phyloP scores from a whole-genome alignment of 1,140 invertebrate species.

The Zaprionus tsacasi region DNA sequence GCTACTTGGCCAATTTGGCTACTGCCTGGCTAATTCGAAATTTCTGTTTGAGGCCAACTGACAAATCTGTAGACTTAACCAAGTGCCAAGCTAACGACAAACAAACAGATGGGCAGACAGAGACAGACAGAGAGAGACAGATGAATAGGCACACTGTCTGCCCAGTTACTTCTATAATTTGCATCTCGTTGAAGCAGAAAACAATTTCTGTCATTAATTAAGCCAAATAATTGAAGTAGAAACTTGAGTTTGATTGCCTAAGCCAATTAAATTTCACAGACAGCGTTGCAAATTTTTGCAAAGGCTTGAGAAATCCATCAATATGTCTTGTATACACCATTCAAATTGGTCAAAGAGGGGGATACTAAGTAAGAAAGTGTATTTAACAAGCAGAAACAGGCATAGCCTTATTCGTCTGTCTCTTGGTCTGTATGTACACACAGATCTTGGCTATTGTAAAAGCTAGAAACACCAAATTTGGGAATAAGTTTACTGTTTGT shows the following conservation, averaged over 20 bases:
- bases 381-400: no score
- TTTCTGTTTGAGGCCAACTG: constrained; percentile 33
- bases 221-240: constrained; percentile 16
- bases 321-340: not conserved
- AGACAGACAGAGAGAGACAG: not conserved
- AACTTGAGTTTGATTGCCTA: constrained; percentile 12
- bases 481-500: no score
- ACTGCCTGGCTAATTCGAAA: constrained; percentile 35
- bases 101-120: not conserved
- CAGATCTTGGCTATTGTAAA: no score
- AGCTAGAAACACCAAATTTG: no score
- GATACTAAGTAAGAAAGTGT: no score
- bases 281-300: not conserved
- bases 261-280: constrained; percentile 6
- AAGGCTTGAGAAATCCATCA: not conserved
- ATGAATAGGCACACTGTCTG: not conserved
- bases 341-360: no score
- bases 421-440: no score
- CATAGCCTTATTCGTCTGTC: no score
- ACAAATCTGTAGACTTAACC: constrained; percentile 35
- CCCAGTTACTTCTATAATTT: constrained; percentile 33
- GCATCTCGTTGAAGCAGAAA: constrained; percentile 4
- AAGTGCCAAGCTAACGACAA: constrained; percentile 29
- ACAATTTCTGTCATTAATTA: constrained; percentile 23
- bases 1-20: constrained; percentile 61